Percentiles rank a stretch among this genome's conserved stretches.
phyloP scores from a whole-genome alignment of 2,113 vertebrate genomes.

The Electrona antarctica region DNA sequence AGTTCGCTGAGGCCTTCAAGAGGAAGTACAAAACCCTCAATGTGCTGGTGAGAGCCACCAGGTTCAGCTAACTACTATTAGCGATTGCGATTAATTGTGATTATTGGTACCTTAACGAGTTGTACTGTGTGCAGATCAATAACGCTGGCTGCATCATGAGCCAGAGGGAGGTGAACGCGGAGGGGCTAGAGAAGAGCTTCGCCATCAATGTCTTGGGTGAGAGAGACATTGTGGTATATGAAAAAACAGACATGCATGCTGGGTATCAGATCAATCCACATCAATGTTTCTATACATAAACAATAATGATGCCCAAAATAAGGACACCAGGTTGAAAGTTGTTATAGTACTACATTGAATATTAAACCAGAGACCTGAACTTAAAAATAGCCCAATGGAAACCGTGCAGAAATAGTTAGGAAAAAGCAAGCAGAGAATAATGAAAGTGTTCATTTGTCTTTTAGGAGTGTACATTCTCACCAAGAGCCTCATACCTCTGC shows the following conservation, averaged over 20 bases:
- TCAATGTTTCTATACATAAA: too few species aligned
- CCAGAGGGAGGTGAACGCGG: conserved; percentile 77
- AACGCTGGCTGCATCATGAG: conserved; percentile 81
- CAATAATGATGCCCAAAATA: too few species aligned
- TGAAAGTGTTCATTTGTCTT: background rate
- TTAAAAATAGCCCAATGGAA: too few species aligned
- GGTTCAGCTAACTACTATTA: background rate
- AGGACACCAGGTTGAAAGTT: too few species aligned
- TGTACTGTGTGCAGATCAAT: conserved; percentile 72
- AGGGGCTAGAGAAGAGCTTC: conserved; percentile 82
- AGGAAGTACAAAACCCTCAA: conserved; percentile 81
- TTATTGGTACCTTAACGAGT: background rate
- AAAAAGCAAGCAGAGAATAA: too few species aligned
- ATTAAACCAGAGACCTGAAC: background rate
- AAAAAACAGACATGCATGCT: background rate
- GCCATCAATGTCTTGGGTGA: conserved; percentile 80
- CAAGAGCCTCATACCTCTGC: conserved; percentile 77
- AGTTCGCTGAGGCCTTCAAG: conserved; percentile 81
- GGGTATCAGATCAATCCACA: too few species aligned
- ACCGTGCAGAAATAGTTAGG: too few species aligned
- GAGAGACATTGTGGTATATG: conserved; percentile 22
- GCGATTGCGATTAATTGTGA: too few species aligned
- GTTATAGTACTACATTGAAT: too few species aligned
- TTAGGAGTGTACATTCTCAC: conserved; percentile 80
- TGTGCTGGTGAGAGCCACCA: conserved; percentile 70